Conservation (phyloP, 2,113 vertebrate species). For the Chamaetylas fuelleborni region DNA sequence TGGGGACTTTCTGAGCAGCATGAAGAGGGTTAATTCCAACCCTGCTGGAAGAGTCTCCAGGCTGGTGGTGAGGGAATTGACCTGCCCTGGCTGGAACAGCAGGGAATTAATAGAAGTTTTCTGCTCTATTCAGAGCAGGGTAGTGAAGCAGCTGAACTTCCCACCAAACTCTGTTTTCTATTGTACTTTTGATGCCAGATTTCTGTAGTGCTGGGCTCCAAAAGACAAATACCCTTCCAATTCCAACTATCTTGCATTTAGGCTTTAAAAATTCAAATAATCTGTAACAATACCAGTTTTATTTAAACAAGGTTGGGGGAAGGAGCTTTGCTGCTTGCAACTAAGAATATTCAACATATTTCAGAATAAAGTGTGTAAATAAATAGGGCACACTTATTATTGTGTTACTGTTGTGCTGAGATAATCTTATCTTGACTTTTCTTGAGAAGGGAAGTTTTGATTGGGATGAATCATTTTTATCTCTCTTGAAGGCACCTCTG, state of each 20-base stretch:
- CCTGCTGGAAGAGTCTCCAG: constrained; percentile 36
- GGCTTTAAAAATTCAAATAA: not conserved
- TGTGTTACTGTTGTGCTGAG: not conserved
- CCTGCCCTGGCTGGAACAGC: constrained; percentile 48
- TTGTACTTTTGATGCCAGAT: constrained; percentile 59
- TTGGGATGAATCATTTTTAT: not conserved
- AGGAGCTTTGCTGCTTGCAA: not conserved
- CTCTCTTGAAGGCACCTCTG: not conserved
- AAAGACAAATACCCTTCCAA: constrained; percentile 13
- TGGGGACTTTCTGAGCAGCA: not conserved
- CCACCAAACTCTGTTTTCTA: constrained; percentile 56
- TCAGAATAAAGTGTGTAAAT: not conserved
- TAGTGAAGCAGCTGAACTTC: constrained; percentile 63
- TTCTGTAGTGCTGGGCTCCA: not conserved
- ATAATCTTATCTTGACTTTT: not conserved
- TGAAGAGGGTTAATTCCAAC: constrained; percentile 39
- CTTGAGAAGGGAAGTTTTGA: not conserved
- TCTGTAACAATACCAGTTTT: not conserved
- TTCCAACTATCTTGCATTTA: not conserved
- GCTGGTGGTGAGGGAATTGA: constrained; percentile 16
- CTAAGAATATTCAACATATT: not conserved
- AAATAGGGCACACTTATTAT: not conserved
- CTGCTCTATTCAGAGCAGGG: constrained; percentile 44
- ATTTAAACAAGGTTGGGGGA: not conserved
- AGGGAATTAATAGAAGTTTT: constrained; percentile 64